Evolutionary conservation across 2,797 vertebrate species (phyloP), one percentile per base, ranked within the genome.

Genomic region (Taeniopygia guttata): DNA sequence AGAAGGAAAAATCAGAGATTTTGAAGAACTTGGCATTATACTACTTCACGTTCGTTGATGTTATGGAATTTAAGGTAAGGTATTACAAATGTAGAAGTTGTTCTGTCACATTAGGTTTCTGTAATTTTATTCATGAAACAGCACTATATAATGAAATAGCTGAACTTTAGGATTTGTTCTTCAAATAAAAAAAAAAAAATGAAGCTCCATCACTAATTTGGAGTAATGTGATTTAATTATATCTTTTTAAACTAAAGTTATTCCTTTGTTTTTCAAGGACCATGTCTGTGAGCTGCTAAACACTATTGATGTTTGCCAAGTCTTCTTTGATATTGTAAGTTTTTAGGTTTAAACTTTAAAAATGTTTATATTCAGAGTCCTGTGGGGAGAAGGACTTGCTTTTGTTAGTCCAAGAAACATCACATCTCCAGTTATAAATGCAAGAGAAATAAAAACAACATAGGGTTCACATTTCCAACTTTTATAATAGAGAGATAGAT

Each of bases 321-420:
- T 99, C 96, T 99, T 99, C 98, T 99, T 99, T 98, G 99, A 99
- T 95, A 99, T 99, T 94, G 99, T 99, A 98, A 99, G 99, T 99
- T 94, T 92, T 56, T 81, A 19, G 10, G 18, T 94, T 90, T 74
- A 25, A 83, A 25, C 14, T 68, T 87, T 25, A 70, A 51, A 76
- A 89, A 29, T 32, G 4, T 32, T 92, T 90, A 9, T 38, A 16
- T 40, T 46, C 2, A 1, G 40, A 48, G 34, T 81, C 11, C 7
- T 15, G 1, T 34, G 20, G n/a, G 25, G 32, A 34, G 14, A 63
- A 64, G 26, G 22, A 48, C 2, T 29, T 87, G 16, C 21, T 72
- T 60, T 13, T 22, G 13, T 74, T 92, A 38, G 34, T 42, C 21
- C 17, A n/a, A 63, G 34, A 87, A 83, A 30, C 2, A 6, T 49